A percentile compares a stretch with the other conserved stretches of the same genome.
phyloP scores from a whole-genome alignment of 35 echinoderm and acorn worm genomes.

The Holothuria glaberrima region DNA sequence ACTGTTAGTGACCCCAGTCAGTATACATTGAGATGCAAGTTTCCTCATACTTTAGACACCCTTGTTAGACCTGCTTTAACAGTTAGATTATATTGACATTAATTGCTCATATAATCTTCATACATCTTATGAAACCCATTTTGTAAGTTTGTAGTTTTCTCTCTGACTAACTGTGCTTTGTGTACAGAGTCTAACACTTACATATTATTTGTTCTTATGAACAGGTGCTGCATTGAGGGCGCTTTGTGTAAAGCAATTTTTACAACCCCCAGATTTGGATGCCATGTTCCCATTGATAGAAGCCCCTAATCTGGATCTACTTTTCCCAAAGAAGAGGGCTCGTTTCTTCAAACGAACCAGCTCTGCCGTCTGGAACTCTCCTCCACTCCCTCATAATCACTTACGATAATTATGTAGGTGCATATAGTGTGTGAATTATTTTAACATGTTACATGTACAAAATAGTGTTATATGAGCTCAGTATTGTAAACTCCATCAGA shows the following conservation, averaged over 20 bases:
- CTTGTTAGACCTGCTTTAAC: no score
- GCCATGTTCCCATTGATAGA: slow-evolving; percentile 57
- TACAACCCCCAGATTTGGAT: slow-evolving; percentile 70
- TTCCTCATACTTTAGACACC: no score
- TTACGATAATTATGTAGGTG: background rate
- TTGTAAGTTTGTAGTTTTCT: no score
- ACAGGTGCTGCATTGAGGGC: slow-evolving; percentile 74
- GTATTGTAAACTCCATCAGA: no score
- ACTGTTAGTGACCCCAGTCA: no score
- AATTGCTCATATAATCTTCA: no score
- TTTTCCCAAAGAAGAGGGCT: slow-evolving; percentile 83
- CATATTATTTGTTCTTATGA: background rate
- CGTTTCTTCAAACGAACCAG: slow-evolving; percentile 91
- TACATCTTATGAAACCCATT: no score
- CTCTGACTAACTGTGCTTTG: no score
- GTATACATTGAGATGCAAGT: no score
- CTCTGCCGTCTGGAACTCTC: slow-evolving; percentile 89
- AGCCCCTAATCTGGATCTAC: slow-evolving; percentile 68
- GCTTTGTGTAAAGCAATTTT: slow-evolving; percentile 67
- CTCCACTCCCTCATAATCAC: slow-evolving; percentile 1
- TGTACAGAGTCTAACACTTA: no score
- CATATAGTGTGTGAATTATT: background rate
- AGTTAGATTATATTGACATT: no score
- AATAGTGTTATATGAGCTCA: background rate
- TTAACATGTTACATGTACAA: background rate